phyloP scores from a whole-genome alignment of 2,797 vertebrate genomes.

The Myotis myotis region DNA sequence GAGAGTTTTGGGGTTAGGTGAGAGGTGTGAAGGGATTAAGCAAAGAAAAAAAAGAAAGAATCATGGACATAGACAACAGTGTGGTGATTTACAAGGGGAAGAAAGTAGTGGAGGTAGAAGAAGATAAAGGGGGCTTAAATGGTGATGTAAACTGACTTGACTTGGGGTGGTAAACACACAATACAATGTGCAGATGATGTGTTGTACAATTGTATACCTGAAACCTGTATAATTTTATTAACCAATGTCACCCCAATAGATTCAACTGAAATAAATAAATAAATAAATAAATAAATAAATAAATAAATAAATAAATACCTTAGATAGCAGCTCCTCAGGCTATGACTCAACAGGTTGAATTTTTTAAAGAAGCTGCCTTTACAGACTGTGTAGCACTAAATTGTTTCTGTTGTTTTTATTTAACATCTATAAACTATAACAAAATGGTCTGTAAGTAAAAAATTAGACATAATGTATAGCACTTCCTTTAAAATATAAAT shows the following conservation, averaged over 20 bases:
- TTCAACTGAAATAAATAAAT: neutral
- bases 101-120: too few species aligned
- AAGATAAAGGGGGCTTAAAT: neutral
- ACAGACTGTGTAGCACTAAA: neutral
- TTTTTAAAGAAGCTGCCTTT: conserved; percentile 15
- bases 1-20: neutral
- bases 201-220: neutral
- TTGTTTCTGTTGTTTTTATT: neutral
- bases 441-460: neutral
- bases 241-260: neutral
- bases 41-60: neutral
- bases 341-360: neutral
- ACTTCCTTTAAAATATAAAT: conserved; percentile 17
- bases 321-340: neutral
- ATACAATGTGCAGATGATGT: neutral
- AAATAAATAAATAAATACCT: neutral
- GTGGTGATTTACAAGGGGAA: neutral
- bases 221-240: neutral
- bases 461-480: neutral
- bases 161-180: neutral
- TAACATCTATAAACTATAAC: neutral
- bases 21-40: neutral
- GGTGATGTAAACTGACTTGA: neutral
- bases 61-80: neutral
- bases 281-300: too few species aligned